These are phyloP conservation scores for Genyomyrus donnyi DNA, from an alignment of 2,113 vertebrate species.

Conservation along the genomic window DNA sequence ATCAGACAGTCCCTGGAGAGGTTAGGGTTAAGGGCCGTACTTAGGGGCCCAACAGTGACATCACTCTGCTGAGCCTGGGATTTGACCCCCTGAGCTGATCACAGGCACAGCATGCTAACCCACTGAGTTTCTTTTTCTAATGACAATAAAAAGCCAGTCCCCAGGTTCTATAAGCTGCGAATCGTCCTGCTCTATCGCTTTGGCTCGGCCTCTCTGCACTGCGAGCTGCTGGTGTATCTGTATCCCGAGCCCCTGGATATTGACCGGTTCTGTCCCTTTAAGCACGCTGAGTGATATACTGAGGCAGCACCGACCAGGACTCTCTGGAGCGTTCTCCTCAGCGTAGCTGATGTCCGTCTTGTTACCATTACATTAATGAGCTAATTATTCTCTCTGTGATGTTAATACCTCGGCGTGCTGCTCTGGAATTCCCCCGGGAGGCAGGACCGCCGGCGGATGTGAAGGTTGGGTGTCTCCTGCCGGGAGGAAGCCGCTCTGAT, in stretches of 20 bases:
- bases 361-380: conserved; percentile 72
- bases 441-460: conserved; percentile 33
- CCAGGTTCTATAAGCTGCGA: not conserved
- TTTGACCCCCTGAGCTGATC: not conserved
- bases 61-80: not conserved
- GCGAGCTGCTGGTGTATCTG: conserved; percentile 55
- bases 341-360: conserved; percentile 61
- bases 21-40: not conserved
- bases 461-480: conserved; percentile 47
- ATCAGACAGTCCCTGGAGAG: not conserved
- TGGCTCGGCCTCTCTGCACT: not conserved
- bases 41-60: not conserved
- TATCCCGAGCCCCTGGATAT: conserved; percentile 64
- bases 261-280: conserved; percentile 62
- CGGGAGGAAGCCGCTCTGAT: conserved; percentile 34
- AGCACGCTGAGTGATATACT: conserved; percentile 62
- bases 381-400: conserved; percentile 58
- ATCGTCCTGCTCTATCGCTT: not conserved
- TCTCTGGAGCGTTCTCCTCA: conserved; percentile 57
- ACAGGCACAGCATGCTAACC: not conserved
- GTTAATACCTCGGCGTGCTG: conserved; percentile 59
- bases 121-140: not conserved
- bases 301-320: conserved; percentile 54
- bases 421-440: conserved; percentile 40
- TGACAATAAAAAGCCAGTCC: not conserved